phyloP scores from a whole-genome alignment of 2,888 invertebrate species.

The Leptinotarsa tumamoca region DNA sequence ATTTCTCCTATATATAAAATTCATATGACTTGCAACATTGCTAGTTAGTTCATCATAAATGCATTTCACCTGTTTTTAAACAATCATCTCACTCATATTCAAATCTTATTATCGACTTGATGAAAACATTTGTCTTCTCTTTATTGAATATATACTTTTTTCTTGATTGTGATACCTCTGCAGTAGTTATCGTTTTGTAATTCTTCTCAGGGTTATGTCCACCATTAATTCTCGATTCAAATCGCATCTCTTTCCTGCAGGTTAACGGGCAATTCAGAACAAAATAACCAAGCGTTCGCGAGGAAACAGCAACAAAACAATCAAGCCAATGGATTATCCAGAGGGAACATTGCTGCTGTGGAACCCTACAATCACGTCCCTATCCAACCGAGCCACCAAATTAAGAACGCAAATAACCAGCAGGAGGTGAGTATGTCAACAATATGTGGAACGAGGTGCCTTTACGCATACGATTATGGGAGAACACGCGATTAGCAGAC shows the following conservation, averaged over 20 bases:
- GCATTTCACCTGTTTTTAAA: too few species aligned
- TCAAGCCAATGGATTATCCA: conserved; percentile 71
- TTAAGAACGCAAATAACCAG: conserved; percentile 61
- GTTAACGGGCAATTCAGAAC: conserved; percentile 63
- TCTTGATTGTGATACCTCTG: neutral
- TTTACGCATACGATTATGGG: neutral
- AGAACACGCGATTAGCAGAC: too few species aligned
- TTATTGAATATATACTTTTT: too few species aligned
- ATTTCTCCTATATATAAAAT: too few species aligned
- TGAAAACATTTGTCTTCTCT: too few species aligned
- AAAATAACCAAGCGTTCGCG: conserved; percentile 61
- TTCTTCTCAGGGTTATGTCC: neutral
- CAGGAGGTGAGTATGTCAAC: conserved; percentile 61
- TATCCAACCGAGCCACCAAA: conserved; percentile 64
- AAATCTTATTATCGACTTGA: neutral
- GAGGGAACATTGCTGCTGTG: conserved; percentile 87
- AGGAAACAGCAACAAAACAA: conserved; percentile 60
- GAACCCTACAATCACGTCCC: conserved; percentile 91
- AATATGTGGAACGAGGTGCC: neutral
- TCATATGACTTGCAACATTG: too few species aligned
- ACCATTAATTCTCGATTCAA: conserved; percentile 25
- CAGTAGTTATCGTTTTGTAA: neutral
- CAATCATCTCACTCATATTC: neutral
- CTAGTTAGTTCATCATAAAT: too few species aligned
- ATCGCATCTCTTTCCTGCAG: conserved; percentile 45